Conservation (phyloP, 2,888 invertebrate species). For the Himalopsyche kuldschensis region DNA sequence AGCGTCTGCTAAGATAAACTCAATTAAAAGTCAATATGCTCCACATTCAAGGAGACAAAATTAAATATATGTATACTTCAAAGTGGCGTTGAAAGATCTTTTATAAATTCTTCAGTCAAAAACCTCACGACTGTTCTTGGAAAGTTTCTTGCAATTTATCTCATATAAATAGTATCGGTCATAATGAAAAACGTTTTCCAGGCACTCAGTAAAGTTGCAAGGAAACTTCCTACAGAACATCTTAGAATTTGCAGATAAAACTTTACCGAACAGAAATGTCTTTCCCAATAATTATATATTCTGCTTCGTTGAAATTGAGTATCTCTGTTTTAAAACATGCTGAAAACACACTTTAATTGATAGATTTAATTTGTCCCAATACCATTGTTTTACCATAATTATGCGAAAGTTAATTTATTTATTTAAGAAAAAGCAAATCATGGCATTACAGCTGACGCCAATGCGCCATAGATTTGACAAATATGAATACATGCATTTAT, state of each 20-base stretch:
- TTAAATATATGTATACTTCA: too few species aligned
- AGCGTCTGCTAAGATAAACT: too few species aligned
- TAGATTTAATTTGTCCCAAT: too few species aligned
- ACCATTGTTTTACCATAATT: too few species aligned
- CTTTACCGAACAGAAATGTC: background rate
- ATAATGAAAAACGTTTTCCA: background rate
- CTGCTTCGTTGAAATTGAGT: background rate
- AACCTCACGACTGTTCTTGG: background rate
- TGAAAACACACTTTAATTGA: background rate
- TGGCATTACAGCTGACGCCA: too few species aligned
- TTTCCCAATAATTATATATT: background rate
- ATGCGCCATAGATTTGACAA: too few species aligned
- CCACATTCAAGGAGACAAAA: too few species aligned
- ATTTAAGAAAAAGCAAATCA: too few species aligned
- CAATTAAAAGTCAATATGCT: too few species aligned
- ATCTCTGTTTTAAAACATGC: background rate
- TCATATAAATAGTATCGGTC: background rate
- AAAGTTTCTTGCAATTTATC: background rate
- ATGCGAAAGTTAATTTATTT: too few species aligned
- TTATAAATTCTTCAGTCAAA: background rate
- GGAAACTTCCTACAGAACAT: background rate
- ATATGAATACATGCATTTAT: too few species aligned
- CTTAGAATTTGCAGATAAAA: background rate
- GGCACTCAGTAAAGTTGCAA: background rate
- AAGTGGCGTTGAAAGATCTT: background rate